Percentiles rank a stretch among this genome's conserved stretches.
These are phyloP conservation scores for Odocoileus virginianus DNA, from an alignment of 2,113 vertebrate species.

Conservation along the genomic window DNA sequence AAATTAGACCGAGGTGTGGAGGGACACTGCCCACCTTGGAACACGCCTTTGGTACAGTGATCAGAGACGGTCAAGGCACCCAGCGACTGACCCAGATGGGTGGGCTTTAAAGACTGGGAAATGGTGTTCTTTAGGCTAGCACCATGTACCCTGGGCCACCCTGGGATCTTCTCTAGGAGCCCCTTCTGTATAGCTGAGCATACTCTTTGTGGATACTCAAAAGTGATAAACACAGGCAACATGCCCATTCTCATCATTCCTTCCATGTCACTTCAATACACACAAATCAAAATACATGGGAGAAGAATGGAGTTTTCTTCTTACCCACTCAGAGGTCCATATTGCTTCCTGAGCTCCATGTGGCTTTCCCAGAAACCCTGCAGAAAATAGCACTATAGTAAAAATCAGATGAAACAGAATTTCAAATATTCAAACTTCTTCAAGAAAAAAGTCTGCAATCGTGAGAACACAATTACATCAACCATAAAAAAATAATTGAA, in stretches of 20 bases:
- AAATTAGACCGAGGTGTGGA: neutral
- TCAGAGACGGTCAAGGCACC: neutral
- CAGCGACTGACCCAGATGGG: neutral
- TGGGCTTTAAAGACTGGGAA: neutral
- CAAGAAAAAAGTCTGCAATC: neutral
- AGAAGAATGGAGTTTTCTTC: neutral
- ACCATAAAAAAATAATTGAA: neutral
- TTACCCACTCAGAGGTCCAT: slow-evolving; percentile 67
- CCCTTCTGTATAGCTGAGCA: rapidly evolving
- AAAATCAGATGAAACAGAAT: slow-evolving; percentile 60
- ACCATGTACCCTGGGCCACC: rapidly evolving
- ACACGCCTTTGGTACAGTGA: neutral
- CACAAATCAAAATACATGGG: neutral
- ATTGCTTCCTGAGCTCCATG: slow-evolving; percentile 53
- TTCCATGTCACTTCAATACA: neutral
- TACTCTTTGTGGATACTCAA: neutral
- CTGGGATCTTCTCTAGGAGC: neutral
- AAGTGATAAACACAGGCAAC: neutral
- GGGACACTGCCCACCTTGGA: neutral
- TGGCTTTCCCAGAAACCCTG: slow-evolving; percentile 73
- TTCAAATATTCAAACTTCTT: neutral
- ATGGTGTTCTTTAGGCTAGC: neutral
- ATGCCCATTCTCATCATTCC: neutral
- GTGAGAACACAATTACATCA: slow-evolving; percentile 1
- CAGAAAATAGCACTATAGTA: neutral